phyloP scores from a whole-genome alignment of 2,797 vertebrate genomes.

The Geotrypetes seraphini region DNA sequence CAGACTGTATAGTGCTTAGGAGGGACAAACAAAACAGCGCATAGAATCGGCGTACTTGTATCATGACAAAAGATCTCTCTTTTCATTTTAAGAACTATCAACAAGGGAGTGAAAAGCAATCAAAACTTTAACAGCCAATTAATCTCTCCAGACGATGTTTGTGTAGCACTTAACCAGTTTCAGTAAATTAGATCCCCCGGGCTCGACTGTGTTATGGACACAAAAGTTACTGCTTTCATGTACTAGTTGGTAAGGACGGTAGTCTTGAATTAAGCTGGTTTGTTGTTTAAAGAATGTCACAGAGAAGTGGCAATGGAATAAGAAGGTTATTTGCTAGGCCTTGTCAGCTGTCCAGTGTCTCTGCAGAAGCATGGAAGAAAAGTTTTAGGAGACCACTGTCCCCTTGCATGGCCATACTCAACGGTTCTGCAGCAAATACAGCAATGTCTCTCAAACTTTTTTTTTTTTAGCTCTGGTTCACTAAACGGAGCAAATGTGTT shows the following conservation, averaged over 20 bases:
- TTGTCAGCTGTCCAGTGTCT: too few species aligned
- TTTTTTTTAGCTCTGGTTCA: too few species aligned
- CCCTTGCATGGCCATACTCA: too few species aligned
- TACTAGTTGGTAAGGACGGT: slow-evolving; percentile 19
- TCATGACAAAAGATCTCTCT: slow-evolving; percentile 30
- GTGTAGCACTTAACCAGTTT: slow-evolving; percentile 38
- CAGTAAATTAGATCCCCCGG: slow-evolving; percentile 37
- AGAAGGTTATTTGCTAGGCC: slow-evolving; percentile 15
- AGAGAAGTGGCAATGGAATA: slow-evolving; percentile 8
- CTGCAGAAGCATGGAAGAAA: too few species aligned
- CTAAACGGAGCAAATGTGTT: too few species aligned
- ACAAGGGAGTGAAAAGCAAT: slow-evolving; percentile 40
- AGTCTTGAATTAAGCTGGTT: slow-evolving; percentile 17
- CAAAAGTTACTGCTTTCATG: too few species aligned
- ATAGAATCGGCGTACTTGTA: slow-evolving; percentile 19
- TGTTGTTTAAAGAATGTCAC: slow-evolving; percentile 21
- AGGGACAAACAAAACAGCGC: slow-evolving; percentile 26
- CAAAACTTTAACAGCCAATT: slow-evolving; percentile 45
- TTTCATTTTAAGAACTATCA: slow-evolving; percentile 25
- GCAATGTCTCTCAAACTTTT: too few species aligned
- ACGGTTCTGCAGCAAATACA: too few species aligned
- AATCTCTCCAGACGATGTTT: slow-evolving; percentile 48
- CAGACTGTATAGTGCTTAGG: slow-evolving; percentile 22
- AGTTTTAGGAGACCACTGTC: too few species aligned
- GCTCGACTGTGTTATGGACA: background rate